Conservation (phyloP, 2,113 vertebrate species). For the Eptatretus burgeri region DNA sequence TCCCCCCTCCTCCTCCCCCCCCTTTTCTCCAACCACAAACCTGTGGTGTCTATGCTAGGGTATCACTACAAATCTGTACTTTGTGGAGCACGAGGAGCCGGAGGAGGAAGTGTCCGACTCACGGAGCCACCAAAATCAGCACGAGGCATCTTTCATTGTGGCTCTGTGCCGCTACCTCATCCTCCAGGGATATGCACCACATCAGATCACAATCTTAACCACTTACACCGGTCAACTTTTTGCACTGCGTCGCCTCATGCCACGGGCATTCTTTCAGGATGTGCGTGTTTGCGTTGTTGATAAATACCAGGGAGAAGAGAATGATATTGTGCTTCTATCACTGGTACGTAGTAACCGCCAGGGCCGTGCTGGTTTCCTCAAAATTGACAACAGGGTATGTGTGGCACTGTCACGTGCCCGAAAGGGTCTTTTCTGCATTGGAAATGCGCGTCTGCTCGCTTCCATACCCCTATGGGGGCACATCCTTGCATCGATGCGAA, state of each 20-base stretch:
- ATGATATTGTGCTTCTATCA: slow-evolving; percentile 14
- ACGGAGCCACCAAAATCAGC: slow-evolving; percentile 12
- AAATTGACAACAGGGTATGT: slow-evolving; percentile 13
- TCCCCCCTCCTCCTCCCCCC: too few relatives aligned
- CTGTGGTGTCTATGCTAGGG: slow-evolving; percentile 10
- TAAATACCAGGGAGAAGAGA: slow-evolving; percentile 15
- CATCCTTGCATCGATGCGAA: slow-evolving; percentile 9
- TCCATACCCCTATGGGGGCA: slow-evolving; percentile 12
- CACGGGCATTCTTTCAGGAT: slow-evolving; percentile 7
- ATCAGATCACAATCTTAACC: slow-evolving; percentile 13
- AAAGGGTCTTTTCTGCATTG: slow-evolving; percentile 14
- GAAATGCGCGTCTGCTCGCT: slow-evolving; percentile 12
- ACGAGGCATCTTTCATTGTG: slow-evolving; percentile 13
- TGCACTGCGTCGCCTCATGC: slow-evolving; percentile 11
- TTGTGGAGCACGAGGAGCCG: slow-evolving; percentile 11
- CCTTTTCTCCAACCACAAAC: background rate
- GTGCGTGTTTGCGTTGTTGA: slow-evolving; percentile 13
- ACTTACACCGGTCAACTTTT: slow-evolving; percentile 13
- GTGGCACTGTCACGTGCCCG: slow-evolving; percentile 14
- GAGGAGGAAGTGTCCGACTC: slow-evolving; percentile 11
- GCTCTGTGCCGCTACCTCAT: slow-evolving; percentile 12
- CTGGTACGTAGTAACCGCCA: slow-evolving; percentile 13
- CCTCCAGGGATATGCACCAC: slow-evolving; percentile 11
- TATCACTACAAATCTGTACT: slow-evolving; percentile 11
- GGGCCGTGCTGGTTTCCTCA: slow-evolving; percentile 12